Conservation (phyloP, 1,140 invertebrate species). For the Teleogryllus occipitalis region DNA sequence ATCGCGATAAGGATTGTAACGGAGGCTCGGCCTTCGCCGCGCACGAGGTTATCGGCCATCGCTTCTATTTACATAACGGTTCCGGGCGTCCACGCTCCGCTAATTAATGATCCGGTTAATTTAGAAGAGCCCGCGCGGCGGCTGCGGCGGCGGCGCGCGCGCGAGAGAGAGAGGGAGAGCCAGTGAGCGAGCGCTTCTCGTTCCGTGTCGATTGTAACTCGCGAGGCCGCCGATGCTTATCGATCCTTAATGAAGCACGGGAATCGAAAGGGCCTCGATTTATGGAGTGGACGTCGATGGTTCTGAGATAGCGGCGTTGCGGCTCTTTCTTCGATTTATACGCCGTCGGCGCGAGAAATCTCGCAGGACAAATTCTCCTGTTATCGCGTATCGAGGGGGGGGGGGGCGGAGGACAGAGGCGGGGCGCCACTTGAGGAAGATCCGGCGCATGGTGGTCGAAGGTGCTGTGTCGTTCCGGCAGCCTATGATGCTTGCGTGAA, state of each 20-base stretch:
- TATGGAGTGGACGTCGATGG: neutral
- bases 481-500: no score
- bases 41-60: neutral
- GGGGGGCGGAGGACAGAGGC: no score
- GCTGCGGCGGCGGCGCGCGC: no score
- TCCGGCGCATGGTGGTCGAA: no score
- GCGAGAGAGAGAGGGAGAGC: no score
- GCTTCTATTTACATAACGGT: constrained; percentile 2
- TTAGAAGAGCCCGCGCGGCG: neutral
- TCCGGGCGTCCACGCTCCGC: neutral
- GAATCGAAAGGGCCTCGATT: neutral
- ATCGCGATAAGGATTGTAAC: no score
- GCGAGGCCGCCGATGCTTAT: neutral
- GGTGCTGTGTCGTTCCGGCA: no score
- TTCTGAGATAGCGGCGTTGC: neutral
- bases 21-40: no score
- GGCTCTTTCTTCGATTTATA: neutral
- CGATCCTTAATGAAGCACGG: neutral
- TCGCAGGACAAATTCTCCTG: neutral
- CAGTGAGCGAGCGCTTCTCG: no score
- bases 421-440: no score
- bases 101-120: neutral
- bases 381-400: neutral
- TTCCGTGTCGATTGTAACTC: neutral
- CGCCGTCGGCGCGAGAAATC: neutral